phyloP scores from a whole-genome alignment of 2,113 vertebrate genomes.

The Ophthalmolycus amberensis region DNA sequence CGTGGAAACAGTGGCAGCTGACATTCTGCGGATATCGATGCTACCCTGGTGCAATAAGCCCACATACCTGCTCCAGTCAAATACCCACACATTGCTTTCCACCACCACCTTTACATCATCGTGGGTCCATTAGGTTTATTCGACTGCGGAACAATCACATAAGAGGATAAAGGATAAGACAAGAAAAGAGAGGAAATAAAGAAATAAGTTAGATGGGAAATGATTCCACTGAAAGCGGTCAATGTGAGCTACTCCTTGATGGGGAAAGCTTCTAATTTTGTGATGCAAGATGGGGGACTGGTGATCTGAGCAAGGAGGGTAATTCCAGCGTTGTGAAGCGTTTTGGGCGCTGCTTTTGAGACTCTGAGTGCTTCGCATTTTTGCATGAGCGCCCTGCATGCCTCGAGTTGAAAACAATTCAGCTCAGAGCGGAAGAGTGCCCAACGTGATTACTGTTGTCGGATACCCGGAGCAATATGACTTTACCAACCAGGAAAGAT shows the following conservation, averaged over 20 bases:
- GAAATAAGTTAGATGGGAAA: neutral
- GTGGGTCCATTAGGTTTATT: constrained; percentile 7
- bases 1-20: no score
- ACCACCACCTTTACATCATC: neutral
- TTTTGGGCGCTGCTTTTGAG: no score
- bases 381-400: no score
- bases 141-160: neutral
- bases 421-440: no score
- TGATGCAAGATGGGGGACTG: constrained; percentile 40
- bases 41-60: no score
- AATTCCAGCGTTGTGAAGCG: no score
- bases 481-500: neutral
- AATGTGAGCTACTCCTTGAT: constrained; percentile 7
- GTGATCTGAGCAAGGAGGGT: constrained; percentile 38
- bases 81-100: neutral
- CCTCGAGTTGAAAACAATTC: no score
- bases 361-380: no score
- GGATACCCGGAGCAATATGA: neutral
- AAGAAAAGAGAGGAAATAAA: neutral
- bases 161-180: neutral
- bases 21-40: no score
- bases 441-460: neutral
- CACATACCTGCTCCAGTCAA: neutral
- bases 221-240: constrained; percentile 33
- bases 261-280: constrained; percentile 14